These are phyloP conservation scores for Tetramorium parvispinum DNA, from an alignment of 1,140 invertebrate species.

Conservation along the genomic window DNA sequence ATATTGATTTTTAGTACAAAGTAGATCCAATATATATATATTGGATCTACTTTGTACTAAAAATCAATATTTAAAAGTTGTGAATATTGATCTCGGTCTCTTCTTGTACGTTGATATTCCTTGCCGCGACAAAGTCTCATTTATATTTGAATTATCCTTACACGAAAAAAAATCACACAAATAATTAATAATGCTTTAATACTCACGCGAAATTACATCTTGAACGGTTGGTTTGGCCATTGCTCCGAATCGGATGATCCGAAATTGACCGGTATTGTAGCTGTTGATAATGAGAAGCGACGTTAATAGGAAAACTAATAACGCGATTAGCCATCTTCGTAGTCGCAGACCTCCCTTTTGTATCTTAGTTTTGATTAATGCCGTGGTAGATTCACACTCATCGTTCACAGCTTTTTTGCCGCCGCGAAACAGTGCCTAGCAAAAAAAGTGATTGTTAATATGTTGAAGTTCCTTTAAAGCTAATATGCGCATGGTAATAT, in stretches of 20 bases:
- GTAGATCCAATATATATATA: too few species aligned
- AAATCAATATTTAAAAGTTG: too few species aligned
- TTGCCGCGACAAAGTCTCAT: not conserved
- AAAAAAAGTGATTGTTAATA: not conserved
- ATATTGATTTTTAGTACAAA: too few species aligned
- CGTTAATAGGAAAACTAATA: slow-evolving; percentile 77
- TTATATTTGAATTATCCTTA: not conserved
- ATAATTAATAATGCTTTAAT: not conserved
- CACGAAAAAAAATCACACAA: not conserved
- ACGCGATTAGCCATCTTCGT: slow-evolving; percentile 78
- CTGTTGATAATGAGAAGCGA: slow-evolving; percentile 81
- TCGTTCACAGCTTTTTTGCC: slow-evolving; percentile 54
- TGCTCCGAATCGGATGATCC: slow-evolving; percentile 67
- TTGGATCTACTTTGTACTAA: too few species aligned
- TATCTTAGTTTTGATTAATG: slow-evolving; percentile 45
- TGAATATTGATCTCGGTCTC: too few species aligned
- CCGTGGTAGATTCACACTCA: slow-evolving; percentile 29
- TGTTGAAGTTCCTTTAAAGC: not conserved
- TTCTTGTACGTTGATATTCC: not conserved
- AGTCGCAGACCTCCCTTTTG: slow-evolving; percentile 70
- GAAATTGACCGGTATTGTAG: slow-evolving; percentile 79
- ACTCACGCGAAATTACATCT: slow-evolving; percentile 67
- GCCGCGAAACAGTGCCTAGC: slow-evolving; percentile 66
- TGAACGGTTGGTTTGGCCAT: slow-evolving; percentile 61
- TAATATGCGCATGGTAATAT: not conserved